A percentile compares a stretch with the other conserved stretches of the same genome.
These are phyloP conservation scores for Hypsibius dujardini DNA, from an alignment of 1,140 invertebrate species.

Conservation along the genomic window DNA sequence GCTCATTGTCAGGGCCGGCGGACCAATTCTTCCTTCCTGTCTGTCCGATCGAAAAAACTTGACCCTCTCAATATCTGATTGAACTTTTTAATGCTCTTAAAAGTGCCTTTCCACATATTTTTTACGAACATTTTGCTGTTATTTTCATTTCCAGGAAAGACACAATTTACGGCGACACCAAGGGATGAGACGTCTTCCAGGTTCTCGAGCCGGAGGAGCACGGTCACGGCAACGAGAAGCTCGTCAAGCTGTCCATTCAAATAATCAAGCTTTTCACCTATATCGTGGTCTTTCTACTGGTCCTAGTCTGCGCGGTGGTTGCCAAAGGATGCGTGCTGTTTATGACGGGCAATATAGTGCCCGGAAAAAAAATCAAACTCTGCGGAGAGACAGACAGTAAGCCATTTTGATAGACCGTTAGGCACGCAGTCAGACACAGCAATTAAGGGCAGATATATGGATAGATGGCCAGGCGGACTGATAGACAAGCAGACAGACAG, in stretches of 20 bases:
- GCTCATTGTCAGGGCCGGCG: no score
- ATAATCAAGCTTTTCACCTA: constrained; percentile 67
- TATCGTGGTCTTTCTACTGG: constrained; percentile 60
- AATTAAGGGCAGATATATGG: no score
- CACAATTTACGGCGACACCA: constrained; percentile 43
- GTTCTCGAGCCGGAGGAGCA: constrained; percentile 68
- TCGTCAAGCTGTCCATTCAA: constrained; percentile 63
- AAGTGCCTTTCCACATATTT: no score
- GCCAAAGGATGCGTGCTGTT: constrained; percentile 68
- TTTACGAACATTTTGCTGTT: no score
- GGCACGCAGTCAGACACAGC: no score
- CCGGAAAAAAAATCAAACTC: constrained; percentile 51
- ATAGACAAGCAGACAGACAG: neutral
- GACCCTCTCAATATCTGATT: no score
- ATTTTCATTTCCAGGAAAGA: constrained; percentile 12
- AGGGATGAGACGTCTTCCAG: constrained; percentile 87
- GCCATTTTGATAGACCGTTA: constrained; percentile 15
- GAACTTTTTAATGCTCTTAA: no score
- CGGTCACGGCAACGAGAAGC: constrained; percentile 63
- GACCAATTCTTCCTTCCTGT: no score
- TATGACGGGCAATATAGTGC: constrained; percentile 69
- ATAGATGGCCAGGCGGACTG: no score
- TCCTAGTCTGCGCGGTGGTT: constrained; percentile 58
- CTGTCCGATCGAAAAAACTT: no score
- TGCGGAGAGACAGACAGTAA: constrained; percentile 35